Conservation (phyloP, 1,140 invertebrate species). For the Zaprionus taronus region DNA sequence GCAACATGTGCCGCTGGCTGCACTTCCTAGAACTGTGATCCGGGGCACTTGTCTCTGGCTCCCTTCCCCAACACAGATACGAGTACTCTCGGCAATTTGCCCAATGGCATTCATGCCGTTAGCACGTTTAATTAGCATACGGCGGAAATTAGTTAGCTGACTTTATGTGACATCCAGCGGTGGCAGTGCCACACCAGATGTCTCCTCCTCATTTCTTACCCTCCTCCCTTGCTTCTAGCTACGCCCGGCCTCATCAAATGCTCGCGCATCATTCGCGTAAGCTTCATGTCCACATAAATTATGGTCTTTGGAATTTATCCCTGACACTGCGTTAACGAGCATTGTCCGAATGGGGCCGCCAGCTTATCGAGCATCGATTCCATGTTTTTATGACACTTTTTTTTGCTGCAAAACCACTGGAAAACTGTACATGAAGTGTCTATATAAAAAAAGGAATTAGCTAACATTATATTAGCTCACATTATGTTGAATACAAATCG, state of each 20-base stretch:
- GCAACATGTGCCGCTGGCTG: conserved; percentile 64
- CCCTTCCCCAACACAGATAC: neutral
- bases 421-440: conserved; percentile 3
- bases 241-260: conserved; percentile 44
- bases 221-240: neutral
- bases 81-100: conserved; percentile 65
- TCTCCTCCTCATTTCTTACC: neutral
- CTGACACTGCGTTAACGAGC: conserved; percentile 73
- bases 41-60: conserved; percentile 51
- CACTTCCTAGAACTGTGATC: conserved; percentile 64
- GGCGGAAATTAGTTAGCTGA: conserved; percentile 68
- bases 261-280: conserved; percentile 55
- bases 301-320: conserved; percentile 71
- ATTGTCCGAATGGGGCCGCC: conserved; percentile 43
- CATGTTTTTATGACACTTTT: conserved; percentile 71
- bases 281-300: conserved; percentile 65
- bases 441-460: conserved; percentile 2
- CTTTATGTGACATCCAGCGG: conserved; percentile 48
- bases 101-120: conserved; percentile 63
- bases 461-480: neutral
- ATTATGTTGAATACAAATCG: neutral
- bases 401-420: conserved; percentile 24
- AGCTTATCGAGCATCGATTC: conserved; percentile 63
- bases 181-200: conserved; percentile 20
- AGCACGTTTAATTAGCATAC: conserved; percentile 78